A percentile compares a stretch with the other conserved stretches of the same genome.
phyloP scores from a whole-genome alignment of 2,888 invertebrate species.

The Pegoplata infirma region DNA sequence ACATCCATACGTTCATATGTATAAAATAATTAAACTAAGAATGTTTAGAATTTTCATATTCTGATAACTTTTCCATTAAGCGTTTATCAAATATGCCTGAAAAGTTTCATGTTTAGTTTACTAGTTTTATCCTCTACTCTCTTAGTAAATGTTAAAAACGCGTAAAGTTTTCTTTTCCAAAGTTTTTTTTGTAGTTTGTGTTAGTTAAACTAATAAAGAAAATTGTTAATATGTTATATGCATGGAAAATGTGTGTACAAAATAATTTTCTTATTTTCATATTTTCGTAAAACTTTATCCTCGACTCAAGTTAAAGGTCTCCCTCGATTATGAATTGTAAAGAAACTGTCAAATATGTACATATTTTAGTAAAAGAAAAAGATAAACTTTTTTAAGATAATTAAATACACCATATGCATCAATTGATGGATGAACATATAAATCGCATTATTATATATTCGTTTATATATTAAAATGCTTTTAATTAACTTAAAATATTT shows the following conservation, averaged over 20 bases:
- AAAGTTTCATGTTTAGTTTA: constrained; percentile 45
- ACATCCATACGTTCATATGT: no score
- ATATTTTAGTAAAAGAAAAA: background rate
- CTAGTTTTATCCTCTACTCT: background rate
- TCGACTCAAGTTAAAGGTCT: no score
- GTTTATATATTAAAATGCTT: no score
- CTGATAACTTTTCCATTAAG: constrained; percentile 28
- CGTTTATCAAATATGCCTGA: constrained; percentile 35
- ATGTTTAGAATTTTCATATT: constrained; percentile 1
- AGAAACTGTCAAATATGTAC: background rate
- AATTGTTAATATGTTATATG: no score
- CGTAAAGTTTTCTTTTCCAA: constrained; percentile 42
- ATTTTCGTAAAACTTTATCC: constrained; percentile 9
- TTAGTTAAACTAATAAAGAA: constrained; percentile 24
- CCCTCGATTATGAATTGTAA: background rate
- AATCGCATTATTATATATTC: no score
- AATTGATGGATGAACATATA: no score
- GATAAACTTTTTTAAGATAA: constrained; percentile 9
- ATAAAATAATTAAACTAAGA: constrained; percentile 55
- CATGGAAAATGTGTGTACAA: background rate
- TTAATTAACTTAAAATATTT: no score
- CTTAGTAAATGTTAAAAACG: constrained; percentile 27
- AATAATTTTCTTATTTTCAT: constrained; percentile 4
- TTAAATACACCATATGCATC: constrained; percentile 1
- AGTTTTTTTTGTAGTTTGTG: constrained; percentile 33